Evolutionary conservation across 2,888 invertebrate genomes (phyloP).

Genomic region (Ecdyonurus torrentis): DNA sequence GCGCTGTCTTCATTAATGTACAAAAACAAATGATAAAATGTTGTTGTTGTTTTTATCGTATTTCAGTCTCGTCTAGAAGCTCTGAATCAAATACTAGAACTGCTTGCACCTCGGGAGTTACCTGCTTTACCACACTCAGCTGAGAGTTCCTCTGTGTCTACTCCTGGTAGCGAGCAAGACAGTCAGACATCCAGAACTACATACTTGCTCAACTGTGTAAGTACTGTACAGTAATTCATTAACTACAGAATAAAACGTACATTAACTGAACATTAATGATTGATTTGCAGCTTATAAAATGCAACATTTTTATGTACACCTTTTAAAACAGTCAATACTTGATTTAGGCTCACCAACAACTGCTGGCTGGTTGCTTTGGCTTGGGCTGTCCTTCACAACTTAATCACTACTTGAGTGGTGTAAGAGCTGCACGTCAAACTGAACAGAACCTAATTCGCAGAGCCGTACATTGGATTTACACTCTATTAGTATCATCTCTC

Average conservation of each 20-base stretch:
- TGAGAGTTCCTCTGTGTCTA: not conserved
- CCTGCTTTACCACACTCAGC: not conserved
- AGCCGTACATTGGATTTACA: constrained; percentile 35
- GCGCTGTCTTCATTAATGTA: not conserved
- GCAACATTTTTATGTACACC: too few relatives aligned
- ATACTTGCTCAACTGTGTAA: constrained; percentile 14
- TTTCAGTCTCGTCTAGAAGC: constrained; percentile 25
- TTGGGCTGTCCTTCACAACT: constrained; percentile 26
- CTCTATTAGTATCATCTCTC: constrained; percentile 31
- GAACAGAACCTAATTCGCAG: constrained; percentile 33
- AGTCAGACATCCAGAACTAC: not conserved
- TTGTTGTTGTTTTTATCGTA: constrained; percentile 4
- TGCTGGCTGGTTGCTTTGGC: constrained; percentile 30
- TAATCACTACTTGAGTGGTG: constrained; percentile 38
- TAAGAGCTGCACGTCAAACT: constrained; percentile 30
- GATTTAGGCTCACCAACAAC: constrained; percentile 27
- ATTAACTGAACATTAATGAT: too few relatives aligned
- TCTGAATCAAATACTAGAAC: constrained; percentile 25
- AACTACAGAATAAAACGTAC: too few relatives aligned
- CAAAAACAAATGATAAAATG: not conserved
- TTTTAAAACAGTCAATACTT: too few relatives aligned
- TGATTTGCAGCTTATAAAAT: too few relatives aligned
- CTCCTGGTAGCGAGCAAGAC: not conserved
- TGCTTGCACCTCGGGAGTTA: constrained; percentile 18
- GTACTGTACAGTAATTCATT: too few relatives aligned